These are phyloP conservation scores for Sarcophilus harrisii DNA, from an alignment of 2,797 vertebrate genomes.

Conservation along the genomic window DNA sequence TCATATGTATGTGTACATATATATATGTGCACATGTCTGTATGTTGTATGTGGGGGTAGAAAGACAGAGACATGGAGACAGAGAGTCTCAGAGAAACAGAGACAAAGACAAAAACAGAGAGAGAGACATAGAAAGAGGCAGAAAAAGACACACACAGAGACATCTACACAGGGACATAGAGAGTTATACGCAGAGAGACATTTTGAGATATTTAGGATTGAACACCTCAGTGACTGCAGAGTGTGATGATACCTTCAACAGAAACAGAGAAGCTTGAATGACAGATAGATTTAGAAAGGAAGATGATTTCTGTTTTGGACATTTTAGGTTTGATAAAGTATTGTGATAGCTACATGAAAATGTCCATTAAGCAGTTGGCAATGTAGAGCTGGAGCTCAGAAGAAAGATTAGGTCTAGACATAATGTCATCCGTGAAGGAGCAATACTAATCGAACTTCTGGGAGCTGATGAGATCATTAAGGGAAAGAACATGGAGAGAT, in stretches of 20 bases:
- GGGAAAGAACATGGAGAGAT: not conserved
- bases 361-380: not conserved
- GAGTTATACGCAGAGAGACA: not conserved
- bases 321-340: not conserved
- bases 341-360: not conserved
- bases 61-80: not conserved
- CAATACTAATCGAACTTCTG: not conserved
- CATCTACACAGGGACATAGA: no score
- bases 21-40: no score
- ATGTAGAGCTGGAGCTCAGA: not conserved
- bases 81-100: not conserved
- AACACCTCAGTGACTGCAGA: not conserved
- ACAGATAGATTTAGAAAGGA: not conserved
- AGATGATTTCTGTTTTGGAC: not conserved
- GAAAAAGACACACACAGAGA: not conserved
- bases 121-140: not conserved
- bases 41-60: not conserved
- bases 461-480: not conserved
- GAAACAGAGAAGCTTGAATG: not conserved
- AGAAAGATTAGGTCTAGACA: not conserved
- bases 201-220: not conserved
- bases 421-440: not conserved
- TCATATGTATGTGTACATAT: no score
- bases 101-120: not conserved
- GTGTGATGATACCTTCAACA: not conserved